phyloP scores from a whole-genome alignment of 2,797 vertebrate genomes.

The Crenichthys baileyi region DNA sequence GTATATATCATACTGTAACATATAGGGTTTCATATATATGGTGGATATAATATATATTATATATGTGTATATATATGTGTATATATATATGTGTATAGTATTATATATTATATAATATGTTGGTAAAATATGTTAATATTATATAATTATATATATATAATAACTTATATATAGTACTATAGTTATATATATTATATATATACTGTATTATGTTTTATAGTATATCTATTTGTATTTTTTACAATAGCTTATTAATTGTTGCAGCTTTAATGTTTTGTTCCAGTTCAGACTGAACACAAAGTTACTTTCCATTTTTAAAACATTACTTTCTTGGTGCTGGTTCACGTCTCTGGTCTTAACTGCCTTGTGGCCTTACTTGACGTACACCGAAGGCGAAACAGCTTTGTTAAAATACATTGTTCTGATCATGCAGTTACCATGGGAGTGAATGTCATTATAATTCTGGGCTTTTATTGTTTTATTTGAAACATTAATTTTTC shows the following conservation, averaged over 20 bases:
- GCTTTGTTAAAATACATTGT: neutral
- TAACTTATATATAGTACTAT: too few species aligned
- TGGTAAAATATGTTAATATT: too few species aligned
- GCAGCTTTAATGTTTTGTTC: conserved; percentile 62
- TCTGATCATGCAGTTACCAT: neutral
- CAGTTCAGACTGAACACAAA: conserved; percentile 54
- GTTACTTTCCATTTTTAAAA: conserved; percentile 52
- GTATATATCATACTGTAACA: too few species aligned
- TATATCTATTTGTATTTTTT: too few species aligned
- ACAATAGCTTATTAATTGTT: conserved; percentile 62
- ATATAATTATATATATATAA: too few species aligned
- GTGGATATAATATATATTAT: too few species aligned
- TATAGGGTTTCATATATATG: too few species aligned
- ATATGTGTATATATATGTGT: too few species aligned
- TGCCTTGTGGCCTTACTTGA: neutral
- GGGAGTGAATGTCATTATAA: neutral
- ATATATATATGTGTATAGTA: too few species aligned
- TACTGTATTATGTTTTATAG: too few species aligned
- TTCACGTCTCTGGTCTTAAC: neutral
- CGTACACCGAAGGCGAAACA: neutral
- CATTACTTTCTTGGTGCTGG: conserved; percentile 9
- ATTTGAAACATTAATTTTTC: neutral
- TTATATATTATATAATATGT: too few species aligned
- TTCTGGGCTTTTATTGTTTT: neutral
- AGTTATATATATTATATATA: neutral